These are phyloP conservation scores for Gasterosteus nipponicus DNA, from an alignment of 2,113 vertebrate species.

Conservation along the genomic window DNA sequence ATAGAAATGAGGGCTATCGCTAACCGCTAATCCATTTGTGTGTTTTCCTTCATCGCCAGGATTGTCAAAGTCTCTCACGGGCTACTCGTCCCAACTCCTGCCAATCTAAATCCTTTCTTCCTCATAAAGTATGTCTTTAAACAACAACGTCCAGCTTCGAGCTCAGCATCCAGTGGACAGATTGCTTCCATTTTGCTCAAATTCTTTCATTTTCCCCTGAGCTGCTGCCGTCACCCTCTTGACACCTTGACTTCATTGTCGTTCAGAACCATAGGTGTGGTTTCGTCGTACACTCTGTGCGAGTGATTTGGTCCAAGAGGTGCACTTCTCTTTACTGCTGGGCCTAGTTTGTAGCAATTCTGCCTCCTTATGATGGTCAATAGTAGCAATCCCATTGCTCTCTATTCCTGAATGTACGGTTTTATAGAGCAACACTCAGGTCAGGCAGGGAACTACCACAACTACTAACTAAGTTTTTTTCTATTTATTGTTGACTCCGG, in stretches of 20 bases:
- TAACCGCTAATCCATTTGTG: slow-evolving; percentile 64
- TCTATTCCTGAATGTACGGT: background rate
- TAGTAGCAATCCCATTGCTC: background rate
- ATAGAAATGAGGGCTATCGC: slow-evolving; percentile 57
- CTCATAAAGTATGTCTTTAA: slow-evolving; percentile 49
- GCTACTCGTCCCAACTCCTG: slow-evolving; percentile 39
- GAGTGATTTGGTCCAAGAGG: slow-evolving; percentile 20
- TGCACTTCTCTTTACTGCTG: slow-evolving; percentile 4
- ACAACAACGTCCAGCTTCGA: slow-evolving; percentile 43
- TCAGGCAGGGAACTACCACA: background rate
- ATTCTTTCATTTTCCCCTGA: slow-evolving; percentile 28
- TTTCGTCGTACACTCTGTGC: slow-evolving; percentile 28
- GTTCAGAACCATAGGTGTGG: slow-evolving; percentile 22
- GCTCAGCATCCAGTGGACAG: slow-evolving; percentile 45
- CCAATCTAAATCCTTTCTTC: slow-evolving; percentile 54
- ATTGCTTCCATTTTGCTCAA: slow-evolving; percentile 54
- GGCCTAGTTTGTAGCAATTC: slow-evolving; percentile 1
- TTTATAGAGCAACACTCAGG: background rate
- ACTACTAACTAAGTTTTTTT: background rate
- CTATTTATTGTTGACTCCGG: slow-evolving; percentile 8
- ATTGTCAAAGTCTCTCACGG: slow-evolving; percentile 53
- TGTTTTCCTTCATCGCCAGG: slow-evolving; percentile 64
- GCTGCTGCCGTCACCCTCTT: slow-evolving; percentile 31
- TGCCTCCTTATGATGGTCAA: slow-evolving; percentile 12
- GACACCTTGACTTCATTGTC: slow-evolving; percentile 25